These are phyloP conservation scores for Orthonychiurus folsomi DNA, from an alignment of 2,888 invertebrate genomes.

Conservation along the genomic window DNA sequence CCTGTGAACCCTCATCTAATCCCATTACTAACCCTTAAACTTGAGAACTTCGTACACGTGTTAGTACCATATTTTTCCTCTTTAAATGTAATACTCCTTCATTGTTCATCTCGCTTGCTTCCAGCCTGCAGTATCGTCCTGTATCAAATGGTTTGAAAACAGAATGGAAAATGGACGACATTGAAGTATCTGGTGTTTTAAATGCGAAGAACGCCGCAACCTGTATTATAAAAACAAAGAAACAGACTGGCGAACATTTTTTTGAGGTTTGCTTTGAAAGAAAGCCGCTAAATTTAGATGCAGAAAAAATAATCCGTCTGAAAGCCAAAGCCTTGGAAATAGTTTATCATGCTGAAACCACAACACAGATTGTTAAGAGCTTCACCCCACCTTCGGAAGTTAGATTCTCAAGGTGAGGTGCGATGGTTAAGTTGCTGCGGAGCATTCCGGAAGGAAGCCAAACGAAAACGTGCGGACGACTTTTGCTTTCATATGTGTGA, in stretches of 20 bases:
- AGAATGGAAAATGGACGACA: not conserved
- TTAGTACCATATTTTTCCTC: no score
- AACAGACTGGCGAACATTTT: not conserved
- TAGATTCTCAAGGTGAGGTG: not conserved
- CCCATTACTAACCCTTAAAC: no score
- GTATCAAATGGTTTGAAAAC: not conserved
- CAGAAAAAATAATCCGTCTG: not conserved
- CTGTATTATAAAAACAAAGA: not conserved
- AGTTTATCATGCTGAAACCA: not conserved
- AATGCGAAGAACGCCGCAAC: not conserved
- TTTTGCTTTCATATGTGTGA: not conserved
- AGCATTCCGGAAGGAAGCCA: no score
- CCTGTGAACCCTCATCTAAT: no score
- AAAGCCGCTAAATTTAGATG: not conserved
- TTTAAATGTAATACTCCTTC: no score
- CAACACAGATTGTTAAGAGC: not conserved
- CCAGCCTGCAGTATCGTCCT: not conserved
- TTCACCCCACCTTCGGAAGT: not conserved
- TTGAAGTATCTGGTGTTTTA: not conserved
- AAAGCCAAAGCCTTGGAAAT: not conserved
- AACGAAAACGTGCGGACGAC: not conserved
- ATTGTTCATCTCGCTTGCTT: no score
- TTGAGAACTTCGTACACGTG: no score
- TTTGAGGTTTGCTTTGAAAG: not conserved
- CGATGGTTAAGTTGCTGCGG: no score